A percentile compares a stretch with the other conserved stretches of the same genome.
phyloP scores from a whole-genome alignment of 2,888 invertebrate genomes.

The Digitonthophagus gazella region DNA sequence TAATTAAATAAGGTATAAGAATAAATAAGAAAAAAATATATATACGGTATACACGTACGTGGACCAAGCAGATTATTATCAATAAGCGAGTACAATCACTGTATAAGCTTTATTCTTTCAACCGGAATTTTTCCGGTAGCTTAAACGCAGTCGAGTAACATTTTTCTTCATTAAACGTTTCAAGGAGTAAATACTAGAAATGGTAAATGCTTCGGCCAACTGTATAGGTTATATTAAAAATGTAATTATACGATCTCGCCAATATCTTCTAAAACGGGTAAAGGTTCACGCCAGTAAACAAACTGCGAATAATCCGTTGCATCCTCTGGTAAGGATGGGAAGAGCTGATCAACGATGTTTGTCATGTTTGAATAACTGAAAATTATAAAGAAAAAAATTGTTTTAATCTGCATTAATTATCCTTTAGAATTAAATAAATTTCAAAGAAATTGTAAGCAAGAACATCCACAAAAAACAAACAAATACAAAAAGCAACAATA shows the following conservation, averaged over 20 bases:
- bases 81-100: conserved; percentile 5
- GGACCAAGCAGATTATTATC: conserved; percentile 4
- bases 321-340: conserved; percentile 75
- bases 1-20: conserved; percentile 2
- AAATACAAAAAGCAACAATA: not conserved
- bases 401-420: not conserved
- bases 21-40: conserved; percentile 15
- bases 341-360: conserved; percentile 93
- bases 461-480: not conserved
- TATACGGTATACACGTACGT: not conserved
- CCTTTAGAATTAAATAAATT: not conserved
- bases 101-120: not conserved
- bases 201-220: conserved; percentile 5
- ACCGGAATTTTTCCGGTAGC: not conserved
- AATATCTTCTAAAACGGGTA: conserved; percentile 55
- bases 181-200: conserved; percentile 6
- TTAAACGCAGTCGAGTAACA: not conserved
- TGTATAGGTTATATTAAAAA: not conserved
- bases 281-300: conserved; percentile 90
- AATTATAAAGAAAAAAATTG: conserved; percentile 39
- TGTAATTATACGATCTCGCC: conserved; percentile 20
- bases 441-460: not conserved
- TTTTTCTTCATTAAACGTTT: not conserved
- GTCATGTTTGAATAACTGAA: conserved; percentile 92
- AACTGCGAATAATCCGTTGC: conserved; percentile 79